These are phyloP conservation scores for Hiodon tergisus DNA, from an alignment of 2,113 vertebrate species.

Conservation along the genomic window DNA sequence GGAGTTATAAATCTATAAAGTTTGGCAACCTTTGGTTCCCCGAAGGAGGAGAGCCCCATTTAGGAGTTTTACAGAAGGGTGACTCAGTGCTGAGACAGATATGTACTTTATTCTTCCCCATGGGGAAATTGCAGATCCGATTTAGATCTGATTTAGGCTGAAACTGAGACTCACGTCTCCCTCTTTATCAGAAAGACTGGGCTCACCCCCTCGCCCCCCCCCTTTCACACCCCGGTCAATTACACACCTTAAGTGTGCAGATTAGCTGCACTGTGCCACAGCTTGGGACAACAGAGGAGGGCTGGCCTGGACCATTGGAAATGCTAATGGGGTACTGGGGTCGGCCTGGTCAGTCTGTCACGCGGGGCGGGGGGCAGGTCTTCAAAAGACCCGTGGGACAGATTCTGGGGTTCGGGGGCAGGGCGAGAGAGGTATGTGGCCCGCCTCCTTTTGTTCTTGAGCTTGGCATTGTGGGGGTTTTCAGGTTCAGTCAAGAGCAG, in stretches of 20 bases:
- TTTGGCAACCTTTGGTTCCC: no score
- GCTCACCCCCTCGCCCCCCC: constrained; percentile 27
- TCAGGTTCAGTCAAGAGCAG: constrained; percentile 33
- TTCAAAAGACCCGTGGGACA: constrained; percentile 38
- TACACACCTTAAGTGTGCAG: constrained; percentile 63
- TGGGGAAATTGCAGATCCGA: no score
- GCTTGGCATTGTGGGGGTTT: constrained; percentile 55
- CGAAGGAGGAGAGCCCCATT: no score
- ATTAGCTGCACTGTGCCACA: constrained; percentile 55
- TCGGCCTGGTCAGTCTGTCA: constrained; percentile 75
- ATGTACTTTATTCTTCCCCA: no score
- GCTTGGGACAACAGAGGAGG: constrained; percentile 55
- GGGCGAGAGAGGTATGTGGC: constrained; percentile 22
- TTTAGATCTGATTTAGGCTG: no score
- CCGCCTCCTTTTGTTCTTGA: constrained; percentile 62
- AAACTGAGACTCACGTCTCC: background rate
- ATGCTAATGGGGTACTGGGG: constrained; percentile 73
- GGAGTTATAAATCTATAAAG: no score
- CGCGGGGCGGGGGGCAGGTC: constrained; percentile 49
- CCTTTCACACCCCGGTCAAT: constrained; percentile 25
- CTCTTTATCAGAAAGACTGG: background rate
- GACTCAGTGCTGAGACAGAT: no score
- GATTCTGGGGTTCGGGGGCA: constrained; percentile 31
- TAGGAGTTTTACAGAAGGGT: no score
- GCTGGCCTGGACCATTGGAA: constrained; percentile 57